Percentiles rank a stretch among this genome's conserved stretches.
Conservation (phyloP, 2,888 invertebrate species). For the Clepsis dumicolana region DNA sequence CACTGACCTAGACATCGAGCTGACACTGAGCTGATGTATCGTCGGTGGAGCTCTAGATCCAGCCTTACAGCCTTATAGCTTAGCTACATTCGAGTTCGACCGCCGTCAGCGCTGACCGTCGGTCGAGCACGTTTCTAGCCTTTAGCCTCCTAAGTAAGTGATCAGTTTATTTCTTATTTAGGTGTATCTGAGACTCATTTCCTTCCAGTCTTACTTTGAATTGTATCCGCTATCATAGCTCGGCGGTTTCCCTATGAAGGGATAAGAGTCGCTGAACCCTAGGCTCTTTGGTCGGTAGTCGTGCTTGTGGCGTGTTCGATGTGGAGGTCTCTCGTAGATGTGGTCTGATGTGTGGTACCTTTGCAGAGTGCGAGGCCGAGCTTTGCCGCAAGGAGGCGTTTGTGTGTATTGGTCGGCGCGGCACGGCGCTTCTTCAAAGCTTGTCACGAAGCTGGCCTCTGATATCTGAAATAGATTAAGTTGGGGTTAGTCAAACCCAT, state of each 20-base stretch:
- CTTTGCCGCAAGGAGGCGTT: conserved; percentile 78
- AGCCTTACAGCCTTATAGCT: too few species aligned
- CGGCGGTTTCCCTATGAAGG: conserved; percentile 72
- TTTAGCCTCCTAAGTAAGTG: not conserved
- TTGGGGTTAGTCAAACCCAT: not conserved
- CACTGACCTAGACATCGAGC: too few species aligned
- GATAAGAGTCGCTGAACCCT: conserved; percentile 75
- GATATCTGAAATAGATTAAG: conserved; percentile 66
- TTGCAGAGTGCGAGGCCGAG: conserved; percentile 81
- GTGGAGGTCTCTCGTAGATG: conserved; percentile 67
- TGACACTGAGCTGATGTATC: too few species aligned
- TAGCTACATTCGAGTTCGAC: too few species aligned
- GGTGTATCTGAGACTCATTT: conserved; percentile 3
- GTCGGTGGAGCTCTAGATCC: too few species aligned
- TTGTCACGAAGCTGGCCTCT: conserved; percentile 82
- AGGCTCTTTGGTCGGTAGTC: conserved; percentile 71
- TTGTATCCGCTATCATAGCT: conserved; percentile 71
- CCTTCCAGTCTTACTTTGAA: conserved; percentile 66
- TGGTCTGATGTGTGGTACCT: conserved; percentile 86
- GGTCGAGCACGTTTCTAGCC: not conserved
- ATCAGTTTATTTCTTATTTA: not conserved
- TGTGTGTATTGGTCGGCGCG: conserved; percentile 81
- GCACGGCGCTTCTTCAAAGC: conserved; percentile 70
- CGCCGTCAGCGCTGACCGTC: too few species aligned
- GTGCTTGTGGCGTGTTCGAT: conserved; percentile 62